A percentile compares a stretch with the other conserved stretches of the same genome.
These are phyloP conservation scores for Mus pahari DNA, from an alignment of 2,113 vertebrate genomes.

Conservation along the genomic window DNA sequence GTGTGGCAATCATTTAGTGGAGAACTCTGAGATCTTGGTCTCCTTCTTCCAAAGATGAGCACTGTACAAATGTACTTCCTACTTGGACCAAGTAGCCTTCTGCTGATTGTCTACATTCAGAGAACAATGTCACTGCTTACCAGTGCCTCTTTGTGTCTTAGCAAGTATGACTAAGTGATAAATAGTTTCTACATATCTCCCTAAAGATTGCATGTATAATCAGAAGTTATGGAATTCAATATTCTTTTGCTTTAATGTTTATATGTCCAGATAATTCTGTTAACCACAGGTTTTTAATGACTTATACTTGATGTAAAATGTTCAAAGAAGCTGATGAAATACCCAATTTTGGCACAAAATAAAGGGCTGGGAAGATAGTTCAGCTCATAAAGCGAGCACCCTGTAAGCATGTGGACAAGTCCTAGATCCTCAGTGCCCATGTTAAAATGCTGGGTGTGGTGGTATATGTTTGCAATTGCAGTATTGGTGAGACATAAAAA, in stretches of 20 bases:
- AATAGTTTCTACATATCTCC: neutral
- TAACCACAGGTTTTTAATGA: neutral
- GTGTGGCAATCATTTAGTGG: neutral
- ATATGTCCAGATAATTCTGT: neutral
- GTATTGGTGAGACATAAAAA: neutral
- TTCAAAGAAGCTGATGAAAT: slow-evolving; percentile 54
- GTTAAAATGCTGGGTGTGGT: neutral
- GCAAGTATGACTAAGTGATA: neutral
- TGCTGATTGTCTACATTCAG: neutral
- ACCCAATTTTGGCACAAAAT: slow-evolving; percentile 18
- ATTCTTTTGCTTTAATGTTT: slow-evolving; percentile 22
- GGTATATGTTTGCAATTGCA: neutral
- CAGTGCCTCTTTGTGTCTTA: no score
- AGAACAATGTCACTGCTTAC: neutral
- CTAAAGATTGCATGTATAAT: neutral
- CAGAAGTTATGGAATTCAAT: neutral
- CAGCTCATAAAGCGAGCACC: neutral
- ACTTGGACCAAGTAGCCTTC: neutral
- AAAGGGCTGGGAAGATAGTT: neutral
- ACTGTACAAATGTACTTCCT: neutral
- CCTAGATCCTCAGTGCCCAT: neutral
- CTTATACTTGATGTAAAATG: neutral
- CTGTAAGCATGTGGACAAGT: neutral
- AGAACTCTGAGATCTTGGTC: neutral
- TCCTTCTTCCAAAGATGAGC: slow-evolving; percentile 25